Conservation (phyloP, 2,113 vertebrate species). For the Aix galericulata region DNA sequence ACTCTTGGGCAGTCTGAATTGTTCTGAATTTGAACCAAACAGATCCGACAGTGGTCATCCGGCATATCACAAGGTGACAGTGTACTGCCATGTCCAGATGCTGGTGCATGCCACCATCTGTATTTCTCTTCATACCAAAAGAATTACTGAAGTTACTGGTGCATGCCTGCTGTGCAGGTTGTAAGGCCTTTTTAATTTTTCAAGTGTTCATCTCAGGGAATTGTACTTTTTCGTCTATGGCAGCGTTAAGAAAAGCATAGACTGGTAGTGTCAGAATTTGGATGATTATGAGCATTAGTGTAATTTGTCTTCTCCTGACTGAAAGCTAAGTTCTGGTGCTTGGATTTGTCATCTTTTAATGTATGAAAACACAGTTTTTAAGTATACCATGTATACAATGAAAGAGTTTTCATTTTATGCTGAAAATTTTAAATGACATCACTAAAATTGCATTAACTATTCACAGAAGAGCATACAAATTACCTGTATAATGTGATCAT, state of each 20-base stretch:
- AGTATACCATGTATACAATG: not conserved
- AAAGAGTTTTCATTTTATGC: not conserved
- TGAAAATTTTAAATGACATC: not conserved
- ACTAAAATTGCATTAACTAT: not conserved
- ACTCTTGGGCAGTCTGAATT: not conserved
- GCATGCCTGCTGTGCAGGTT: not conserved
- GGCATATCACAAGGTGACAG: not conserved
- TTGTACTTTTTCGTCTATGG: not conserved
- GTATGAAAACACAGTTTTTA: not conserved
- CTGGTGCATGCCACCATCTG: not conserved
- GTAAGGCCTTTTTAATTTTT: not conserved
- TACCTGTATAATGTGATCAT: not conserved
- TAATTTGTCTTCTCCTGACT: not conserved
- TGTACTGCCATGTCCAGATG: accelerated
- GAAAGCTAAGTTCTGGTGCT: not conserved
- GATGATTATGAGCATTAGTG: not conserved
- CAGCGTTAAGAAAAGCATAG: not conserved
- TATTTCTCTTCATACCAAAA: not conserved
- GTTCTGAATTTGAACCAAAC: not conserved
- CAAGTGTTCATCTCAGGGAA: not conserved
- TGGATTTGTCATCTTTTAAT: not conserved
- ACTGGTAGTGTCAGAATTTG: not conserved
- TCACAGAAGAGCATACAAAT: not conserved
- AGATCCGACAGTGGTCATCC: not conserved
- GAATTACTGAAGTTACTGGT: not conserved